Evolutionary conservation across 2,113 vertebrate species (phyloP).

Genomic region (Dipodomys merriami): DNA sequence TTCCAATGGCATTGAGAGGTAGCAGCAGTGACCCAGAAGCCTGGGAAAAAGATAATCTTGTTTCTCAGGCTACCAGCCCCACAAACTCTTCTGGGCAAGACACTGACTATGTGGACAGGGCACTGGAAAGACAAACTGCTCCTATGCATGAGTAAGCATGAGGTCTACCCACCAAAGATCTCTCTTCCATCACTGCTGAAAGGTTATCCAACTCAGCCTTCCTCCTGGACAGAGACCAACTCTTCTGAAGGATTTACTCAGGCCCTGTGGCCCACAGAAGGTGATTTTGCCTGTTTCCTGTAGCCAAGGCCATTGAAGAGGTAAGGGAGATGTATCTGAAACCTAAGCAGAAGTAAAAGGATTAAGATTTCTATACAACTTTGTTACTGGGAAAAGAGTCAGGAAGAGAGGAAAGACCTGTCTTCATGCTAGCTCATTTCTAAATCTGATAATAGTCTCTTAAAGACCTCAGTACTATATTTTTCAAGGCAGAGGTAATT

Average conservation of each 20-base stretch:
- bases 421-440: constrained; percentile 37
- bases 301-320: not conserved
- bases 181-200: not conserved
- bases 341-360: not conserved
- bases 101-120: not conserved
- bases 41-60: constrained; percentile 51
- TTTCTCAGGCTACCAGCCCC: constrained; percentile 59
- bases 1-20: constrained; percentile 44
- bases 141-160: not conserved
- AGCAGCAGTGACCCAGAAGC: constrained; percentile 25
- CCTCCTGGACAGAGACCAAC: not conserved
- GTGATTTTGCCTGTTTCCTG: not conserved
- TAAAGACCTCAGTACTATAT: not conserved
- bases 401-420: not conserved
- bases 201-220: constrained; percentile 12
- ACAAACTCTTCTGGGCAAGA: constrained; percentile 57
- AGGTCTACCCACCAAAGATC: not conserved
- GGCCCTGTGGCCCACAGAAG: not conserved
- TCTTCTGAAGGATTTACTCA: not conserved
- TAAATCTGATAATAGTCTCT: constrained; percentile 6
- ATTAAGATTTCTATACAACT: not conserved
- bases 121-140: not conserved
- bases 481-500: constrained; percentile 37
- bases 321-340: not conserved
- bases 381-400: not conserved